These are phyloP conservation scores for Montifringilla adamsi DNA, from an alignment of 2,113 vertebrate genomes.

Conservation along the genomic window DNA sequence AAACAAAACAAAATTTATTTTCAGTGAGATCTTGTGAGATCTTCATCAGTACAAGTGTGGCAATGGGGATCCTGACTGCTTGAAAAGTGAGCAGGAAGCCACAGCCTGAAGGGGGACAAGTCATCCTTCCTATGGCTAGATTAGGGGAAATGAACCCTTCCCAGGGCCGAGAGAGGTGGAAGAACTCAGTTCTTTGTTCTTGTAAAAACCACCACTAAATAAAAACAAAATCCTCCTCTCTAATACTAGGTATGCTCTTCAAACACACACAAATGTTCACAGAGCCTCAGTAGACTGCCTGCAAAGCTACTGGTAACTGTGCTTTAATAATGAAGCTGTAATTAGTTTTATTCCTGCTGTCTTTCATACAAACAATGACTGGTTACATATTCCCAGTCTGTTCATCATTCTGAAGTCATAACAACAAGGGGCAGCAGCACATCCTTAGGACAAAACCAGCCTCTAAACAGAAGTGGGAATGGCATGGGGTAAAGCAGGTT, in stretches of 20 bases:
- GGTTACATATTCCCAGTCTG: neutral
- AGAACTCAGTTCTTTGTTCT: neutral
- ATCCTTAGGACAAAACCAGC: neutral
- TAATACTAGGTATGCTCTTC: neutral
- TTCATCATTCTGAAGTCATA: slow-evolving; percentile 19
- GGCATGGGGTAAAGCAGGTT: neutral
- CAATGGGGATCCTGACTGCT: neutral
- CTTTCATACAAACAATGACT: neutral
- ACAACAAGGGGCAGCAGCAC: neutral
- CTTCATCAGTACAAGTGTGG: neutral
- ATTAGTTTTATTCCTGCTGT: neutral
- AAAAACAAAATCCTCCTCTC: neutral
- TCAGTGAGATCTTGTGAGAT: neutral
- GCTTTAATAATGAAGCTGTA: slow-evolving; percentile 7
- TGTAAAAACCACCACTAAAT: neutral
- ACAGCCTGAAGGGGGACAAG: neutral
- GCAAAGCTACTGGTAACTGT: neutral
- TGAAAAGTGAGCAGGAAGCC: neutral
- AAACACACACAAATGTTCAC: neutral
- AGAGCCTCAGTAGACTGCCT: neutral
- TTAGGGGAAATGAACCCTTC: neutral
- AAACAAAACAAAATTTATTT: neutral
- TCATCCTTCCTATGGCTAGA: neutral
- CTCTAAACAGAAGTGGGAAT: neutral
- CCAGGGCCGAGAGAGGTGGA: neutral